Conservation (phyloP, 2,113 vertebrate species). For the Gopherus evgoodei region DNA sequence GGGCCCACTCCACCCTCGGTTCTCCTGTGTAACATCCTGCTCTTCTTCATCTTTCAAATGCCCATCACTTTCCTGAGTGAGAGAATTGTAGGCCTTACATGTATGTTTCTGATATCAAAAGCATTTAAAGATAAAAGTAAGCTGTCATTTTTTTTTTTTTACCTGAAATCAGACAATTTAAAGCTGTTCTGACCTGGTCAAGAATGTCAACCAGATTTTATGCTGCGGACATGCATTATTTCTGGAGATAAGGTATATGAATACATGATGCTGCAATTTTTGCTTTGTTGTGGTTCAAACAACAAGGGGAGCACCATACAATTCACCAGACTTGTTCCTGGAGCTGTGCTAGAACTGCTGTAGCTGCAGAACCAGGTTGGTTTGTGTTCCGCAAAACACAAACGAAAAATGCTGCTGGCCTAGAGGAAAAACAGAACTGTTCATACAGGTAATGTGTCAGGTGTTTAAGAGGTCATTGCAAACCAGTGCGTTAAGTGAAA, state of each 20-base stretch:
- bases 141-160: neutral
- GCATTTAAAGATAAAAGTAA: neutral
- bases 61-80: neutral
- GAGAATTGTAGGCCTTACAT: neutral
- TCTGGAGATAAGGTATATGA: neutral
- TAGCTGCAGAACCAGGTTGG: neutral
- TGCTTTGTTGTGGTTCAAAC: neutral
- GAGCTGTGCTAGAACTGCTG: neutral
- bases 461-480: neutral
- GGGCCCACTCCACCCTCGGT: neutral
- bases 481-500: neutral
- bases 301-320: neutral
- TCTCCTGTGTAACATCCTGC: neutral
- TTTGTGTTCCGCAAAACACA: neutral
- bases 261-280: neutral
- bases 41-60: neutral
- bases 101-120: neutral
- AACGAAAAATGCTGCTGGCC: neutral
- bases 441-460: neutral
- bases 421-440: accelerated
- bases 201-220: neutral
- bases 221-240: neutral
- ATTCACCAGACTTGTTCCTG: neutral
- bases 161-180: neutral
- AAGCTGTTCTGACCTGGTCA: neutral